phyloP scores from a whole-genome alignment of 2,888 invertebrate genomes.

The Oligia strigilis region DNA sequence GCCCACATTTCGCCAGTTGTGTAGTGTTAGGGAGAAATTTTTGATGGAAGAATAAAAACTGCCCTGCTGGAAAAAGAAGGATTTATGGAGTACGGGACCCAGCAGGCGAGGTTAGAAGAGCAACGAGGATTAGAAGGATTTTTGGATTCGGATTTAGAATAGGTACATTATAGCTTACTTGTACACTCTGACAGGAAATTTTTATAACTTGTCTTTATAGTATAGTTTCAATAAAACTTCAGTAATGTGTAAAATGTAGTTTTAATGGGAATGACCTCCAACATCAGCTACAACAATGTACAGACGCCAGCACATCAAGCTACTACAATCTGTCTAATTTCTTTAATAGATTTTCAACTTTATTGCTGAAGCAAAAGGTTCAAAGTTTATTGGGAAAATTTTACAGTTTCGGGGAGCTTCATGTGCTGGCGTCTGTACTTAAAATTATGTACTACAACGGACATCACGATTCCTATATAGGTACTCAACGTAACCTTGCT shows the following conservation, averaged over 20 bases:
- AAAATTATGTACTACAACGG: constrained; percentile 72
- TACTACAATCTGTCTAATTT: too few relatives aligned
- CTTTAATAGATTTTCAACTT: too few relatives aligned
- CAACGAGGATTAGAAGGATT: not conserved
- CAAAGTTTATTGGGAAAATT: too few relatives aligned
- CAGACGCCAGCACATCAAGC: too few relatives aligned
- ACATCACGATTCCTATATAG: constrained; percentile 72
- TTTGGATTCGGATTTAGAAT: not conserved
- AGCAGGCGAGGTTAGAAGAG: not conserved
- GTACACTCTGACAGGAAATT: not conserved
- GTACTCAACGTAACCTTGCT: constrained; percentile 41
- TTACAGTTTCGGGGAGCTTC: too few relatives aligned
- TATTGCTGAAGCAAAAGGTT: too few relatives aligned
- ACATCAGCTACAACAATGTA: constrained; percentile 81
- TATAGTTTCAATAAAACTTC: constrained; percentile 71
- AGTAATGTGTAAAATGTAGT: constrained; percentile 86
- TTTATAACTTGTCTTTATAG: not conserved
- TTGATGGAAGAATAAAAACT: not conserved
- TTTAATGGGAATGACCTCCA: constrained; percentile 89
- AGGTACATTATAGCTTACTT: not conserved
- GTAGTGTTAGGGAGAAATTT: too few relatives aligned
- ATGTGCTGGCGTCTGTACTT: constrained; percentile 35
- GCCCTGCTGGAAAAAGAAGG: not conserved
- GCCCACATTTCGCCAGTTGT: too few relatives aligned
- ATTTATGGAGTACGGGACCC: too few relatives aligned